Evolutionary conservation across 64 coral and sea anemone species (phyloP), one percentile per base, ranked within the genome.

Genomic region (Pachyseris speciosa): DNA sequence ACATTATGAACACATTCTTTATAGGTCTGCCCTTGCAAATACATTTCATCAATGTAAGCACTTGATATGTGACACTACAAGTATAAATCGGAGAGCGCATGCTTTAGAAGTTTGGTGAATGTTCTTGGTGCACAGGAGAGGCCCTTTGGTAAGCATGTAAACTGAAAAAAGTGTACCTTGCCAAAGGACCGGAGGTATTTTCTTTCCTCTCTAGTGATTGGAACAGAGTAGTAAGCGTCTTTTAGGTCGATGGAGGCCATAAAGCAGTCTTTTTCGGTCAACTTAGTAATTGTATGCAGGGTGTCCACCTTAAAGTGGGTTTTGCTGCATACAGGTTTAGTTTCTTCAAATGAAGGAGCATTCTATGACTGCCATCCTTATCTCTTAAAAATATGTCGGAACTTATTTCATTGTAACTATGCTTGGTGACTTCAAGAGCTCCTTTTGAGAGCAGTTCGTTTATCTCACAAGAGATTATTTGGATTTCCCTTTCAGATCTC

Each of bases 71-170:
- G 67, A 25, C 84, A 43, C 13, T 17, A 12, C 3, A 72, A 17
- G 2, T 55, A 27, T 44, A 87, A 55, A 0, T 50, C 11, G 9
- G 84, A 33, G 45, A 87, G 69, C 8, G 45, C 42, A 55, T 66
- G 84, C 42, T 87, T 87, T 72, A 87, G 43, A 20, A 72, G 69
- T 55, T 87, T 87, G 24, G 84, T 87, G 31, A 87, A 59, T 53
- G 51, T 72, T 43, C 84, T 70, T 20, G 66, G 64, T 0, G 42
- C 67, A 7, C 28, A 72, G 40, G 41, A 34, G 39, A 87, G 29
- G 12, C 84, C 84, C 0, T 87, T 87, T 11, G 84, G 84, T 20
- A 87, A 87, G 49, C 64, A 70, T 45, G 67, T 72, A 8, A 67
- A 67, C 64, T 30, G 28, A 67, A 33, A 67, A 67, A 67, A 1